A percentile compares a stretch with the other conserved stretches of the same genome.
Conservation (phyloP, 37 sponge, comb jelly and placozoan genomes). For the Lycopodina hypogea region DNA sequence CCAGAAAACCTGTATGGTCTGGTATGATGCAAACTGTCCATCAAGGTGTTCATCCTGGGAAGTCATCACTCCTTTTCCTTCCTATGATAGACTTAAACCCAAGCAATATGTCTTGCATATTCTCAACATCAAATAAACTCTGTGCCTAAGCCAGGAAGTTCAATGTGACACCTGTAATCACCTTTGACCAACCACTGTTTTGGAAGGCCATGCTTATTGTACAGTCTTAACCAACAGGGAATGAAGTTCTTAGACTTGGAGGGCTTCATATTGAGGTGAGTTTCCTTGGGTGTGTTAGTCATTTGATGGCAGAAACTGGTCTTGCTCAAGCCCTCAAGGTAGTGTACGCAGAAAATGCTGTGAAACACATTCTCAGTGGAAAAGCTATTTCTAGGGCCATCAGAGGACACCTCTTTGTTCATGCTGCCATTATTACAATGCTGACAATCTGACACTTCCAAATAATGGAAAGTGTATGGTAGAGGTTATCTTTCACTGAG, state of each 20-base stretch:
- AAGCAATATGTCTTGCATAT: conserved; percentile 28
- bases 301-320: conserved; percentile 24
- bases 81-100: too few relatives aligned
- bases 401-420: conserved; percentile 24
- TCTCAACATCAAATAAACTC: conserved; percentile 27
- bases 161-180: too few relatives aligned
- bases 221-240: too few relatives aligned
- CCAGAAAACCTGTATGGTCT: too few relatives aligned
- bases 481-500: too few relatives aligned
- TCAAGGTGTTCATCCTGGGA: too few relatives aligned
- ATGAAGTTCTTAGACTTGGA: conserved; percentile 38
- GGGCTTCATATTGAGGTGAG: conserved; percentile 16
- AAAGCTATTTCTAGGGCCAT: conserved; percentile 31
- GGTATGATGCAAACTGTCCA: too few relatives aligned
- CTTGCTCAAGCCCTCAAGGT: too few relatives aligned
- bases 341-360: conserved; percentile 19
- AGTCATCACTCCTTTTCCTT: too few relatives aligned
- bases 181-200: conserved; percentile 47
- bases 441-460: too few relatives aligned
- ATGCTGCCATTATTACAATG: too few relatives aligned
- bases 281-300: conserved; percentile 16
- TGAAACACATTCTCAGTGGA: conserved; percentile 25
- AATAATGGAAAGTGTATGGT: too few relatives aligned
- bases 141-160: conserved; percentile 39
- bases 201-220: conserved; percentile 42